phyloP scores from a whole-genome alignment of 1,140 invertebrate species.

The Drosophila micromelanica region DNA sequence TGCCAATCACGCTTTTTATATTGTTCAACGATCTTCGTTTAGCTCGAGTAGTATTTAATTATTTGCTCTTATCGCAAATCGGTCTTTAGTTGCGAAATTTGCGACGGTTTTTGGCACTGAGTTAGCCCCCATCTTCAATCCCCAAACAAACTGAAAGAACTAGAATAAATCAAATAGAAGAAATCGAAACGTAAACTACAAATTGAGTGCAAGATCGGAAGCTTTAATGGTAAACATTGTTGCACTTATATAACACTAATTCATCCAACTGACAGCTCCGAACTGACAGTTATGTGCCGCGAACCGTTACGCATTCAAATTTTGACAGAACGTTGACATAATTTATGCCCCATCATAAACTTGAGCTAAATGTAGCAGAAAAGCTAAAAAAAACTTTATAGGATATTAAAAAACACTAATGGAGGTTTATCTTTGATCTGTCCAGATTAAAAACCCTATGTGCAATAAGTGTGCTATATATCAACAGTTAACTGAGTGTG shows the following conservation, averaged over 20 bases:
- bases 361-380: neutral
- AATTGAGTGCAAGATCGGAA: slow-evolving; percentile 39
- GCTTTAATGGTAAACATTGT: slow-evolving; percentile 61
- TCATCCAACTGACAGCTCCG: slow-evolving; percentile 33
- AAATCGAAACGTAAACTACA: slow-evolving; percentile 37
- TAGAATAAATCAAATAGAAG: slow-evolving; percentile 15
- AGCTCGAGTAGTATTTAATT: slow-evolving; percentile 47
- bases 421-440: too few species aligned
- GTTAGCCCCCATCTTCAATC: slow-evolving; percentile 1
- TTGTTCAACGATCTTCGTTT: slow-evolving; percentile 37
- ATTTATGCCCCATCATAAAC: slow-evolving; percentile 21
- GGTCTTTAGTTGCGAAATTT: slow-evolving; percentile 39
- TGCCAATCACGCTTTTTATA: slow-evolving; percentile 44
- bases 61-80: slow-evolving; percentile 56
- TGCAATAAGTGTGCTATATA: too few species aligned
- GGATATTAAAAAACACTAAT: neutral
- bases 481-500: too few species aligned
- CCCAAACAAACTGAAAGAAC: slow-evolving; percentile 16
- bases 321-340: slow-evolving; percentile 14
- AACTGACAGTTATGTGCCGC: slow-evolving; percentile 15
- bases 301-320: slow-evolving; percentile 9
- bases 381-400: neutral
- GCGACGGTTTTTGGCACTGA: slow-evolving; percentile 23
- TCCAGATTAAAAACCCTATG: too few species aligned
- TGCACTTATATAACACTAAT: slow-evolving; percentile 74